Evolutionary conservation across 2,113 vertebrate genomes (phyloP).

Genomic region (Glaucomys volans): DNA sequence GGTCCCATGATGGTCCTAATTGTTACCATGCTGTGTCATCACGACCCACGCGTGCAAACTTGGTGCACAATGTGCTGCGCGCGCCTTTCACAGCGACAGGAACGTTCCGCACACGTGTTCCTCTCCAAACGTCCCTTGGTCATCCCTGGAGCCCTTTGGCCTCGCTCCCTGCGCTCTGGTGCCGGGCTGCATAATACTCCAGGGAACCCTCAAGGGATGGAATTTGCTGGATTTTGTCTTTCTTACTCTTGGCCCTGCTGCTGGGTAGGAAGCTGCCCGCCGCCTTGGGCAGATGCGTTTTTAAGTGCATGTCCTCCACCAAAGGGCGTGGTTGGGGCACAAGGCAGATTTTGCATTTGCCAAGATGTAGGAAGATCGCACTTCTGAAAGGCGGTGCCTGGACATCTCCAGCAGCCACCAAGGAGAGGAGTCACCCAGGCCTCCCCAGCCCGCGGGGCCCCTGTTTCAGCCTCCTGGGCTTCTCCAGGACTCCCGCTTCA

Average conservation of each 20-base stretch:
- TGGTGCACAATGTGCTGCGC: neutral
- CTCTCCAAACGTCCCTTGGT: too few relatives aligned
- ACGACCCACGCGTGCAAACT: neutral
- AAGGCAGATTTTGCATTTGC: neutral
- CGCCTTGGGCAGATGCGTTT: neutral
- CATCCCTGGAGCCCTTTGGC: too few relatives aligned
- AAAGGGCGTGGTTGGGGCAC: neutral
- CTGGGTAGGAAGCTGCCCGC: neutral
- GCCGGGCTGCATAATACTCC: neutral
- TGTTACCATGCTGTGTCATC: neutral
- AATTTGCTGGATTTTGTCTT: neutral
- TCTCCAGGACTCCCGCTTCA: neutral
- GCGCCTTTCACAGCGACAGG: neutral
- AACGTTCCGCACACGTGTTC: rapidly evolving
- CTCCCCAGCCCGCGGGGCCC: neutral
- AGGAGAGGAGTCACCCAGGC: too few relatives aligned
- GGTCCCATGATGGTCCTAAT: too few relatives aligned
- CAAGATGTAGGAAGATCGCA: neutral
- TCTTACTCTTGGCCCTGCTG: neutral
- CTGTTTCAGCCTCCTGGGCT: neutral
- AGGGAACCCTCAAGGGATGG: rapidly evolving
- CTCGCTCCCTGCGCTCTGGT: rapidly evolving
- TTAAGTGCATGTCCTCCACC: neutral
- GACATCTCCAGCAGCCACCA: neutral
- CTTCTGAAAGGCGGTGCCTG: neutral